phyloP scores from a whole-genome alignment of 2,113 vertebrate genomes.

The Sciurus niger region DNA sequence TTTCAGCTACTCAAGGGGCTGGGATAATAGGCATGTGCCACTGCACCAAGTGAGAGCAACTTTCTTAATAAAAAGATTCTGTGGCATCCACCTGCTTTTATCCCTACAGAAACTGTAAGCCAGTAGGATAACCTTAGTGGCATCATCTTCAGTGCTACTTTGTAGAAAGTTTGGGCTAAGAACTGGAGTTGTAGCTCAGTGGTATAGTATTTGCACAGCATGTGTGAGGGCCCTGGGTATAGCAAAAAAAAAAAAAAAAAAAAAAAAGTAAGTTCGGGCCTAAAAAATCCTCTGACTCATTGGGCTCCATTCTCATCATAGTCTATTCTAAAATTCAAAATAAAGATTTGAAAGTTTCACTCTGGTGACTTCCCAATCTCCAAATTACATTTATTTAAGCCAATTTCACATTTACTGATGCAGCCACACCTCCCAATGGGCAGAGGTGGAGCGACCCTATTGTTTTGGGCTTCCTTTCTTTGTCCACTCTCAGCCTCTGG shows the following conservation, averaged over 20 bases:
- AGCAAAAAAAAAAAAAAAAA: too few relatives aligned
- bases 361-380: conserved; percentile 7
- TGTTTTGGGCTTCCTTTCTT: conserved; percentile 81
- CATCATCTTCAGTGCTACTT: neutral
- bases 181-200: too few relatives aligned
- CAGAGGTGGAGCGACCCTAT: conserved; percentile 70
- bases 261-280: too few relatives aligned
- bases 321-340: conserved; percentile 22
- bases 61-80: conserved; percentile 1
- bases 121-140: neutral
- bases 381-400: neutral
- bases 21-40: too few relatives aligned
- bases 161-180: neutral
- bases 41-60: neutral
- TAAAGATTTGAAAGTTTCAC: conserved; percentile 24
- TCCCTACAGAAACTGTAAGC: neutral
- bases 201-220: too few relatives aligned
- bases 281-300: neutral
- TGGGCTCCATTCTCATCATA: neutral
- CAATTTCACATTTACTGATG: neutral
- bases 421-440: neutral
- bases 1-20: neutral
- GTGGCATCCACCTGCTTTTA: neutral
- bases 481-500: conserved; percentile 61
- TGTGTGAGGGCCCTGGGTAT: too few relatives aligned